Base-by-base conservation (phyloP, 2,797 vertebrate genomes). In the Spinibarbus caldwelli region DNA sequence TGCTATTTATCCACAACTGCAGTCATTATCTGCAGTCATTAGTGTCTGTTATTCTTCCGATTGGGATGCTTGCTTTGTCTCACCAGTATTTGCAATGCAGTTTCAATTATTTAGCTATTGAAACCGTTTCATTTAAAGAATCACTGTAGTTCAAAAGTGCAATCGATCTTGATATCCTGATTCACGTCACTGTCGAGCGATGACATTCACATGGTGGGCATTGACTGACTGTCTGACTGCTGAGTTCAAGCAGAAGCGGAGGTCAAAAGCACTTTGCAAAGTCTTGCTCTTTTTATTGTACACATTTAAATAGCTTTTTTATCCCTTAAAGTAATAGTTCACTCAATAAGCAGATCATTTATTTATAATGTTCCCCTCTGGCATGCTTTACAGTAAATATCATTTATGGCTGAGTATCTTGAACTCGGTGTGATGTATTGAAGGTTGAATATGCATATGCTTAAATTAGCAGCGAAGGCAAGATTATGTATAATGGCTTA, bases 171-270 rank as follows among this genome's bases (percentile, higher is more conserved):
- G 57, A 54, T 23, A 31, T 38, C 26, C 38, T 21, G 34, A 52
- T 77, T 68, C 7, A 49, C 14, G 17, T 67, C 34, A 41, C 64
- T 38, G 62, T 54, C 12, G n/a, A 57, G 70, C 43, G 10, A 54
- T 67, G 62, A 45, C n/a, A 34, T 84, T 78, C 31, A 77, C 31
- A 31, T 14, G 31, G 49, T 84, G 64, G 57, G n/a, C 45, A 77
- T 54, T 77, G 72, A 67, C 49, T 64, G 64, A 49, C 47, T 59
- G 62, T 47, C 45, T 66, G 21, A 52, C 43, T 57, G 23, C 45
- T 68, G 62, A 45, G 43, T 83, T 82, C 36, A 82, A 71, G 29
- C 43, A 73, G 47, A 6, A 54, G 34, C 6, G 3, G 57, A 62
- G 59, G 6, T 62, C 26, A 6, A 68, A 19, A 26, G 45, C 15